phyloP scores from a whole-genome alignment of 2,113 vertebrate species.

The Rhabdomys dilectus region DNA sequence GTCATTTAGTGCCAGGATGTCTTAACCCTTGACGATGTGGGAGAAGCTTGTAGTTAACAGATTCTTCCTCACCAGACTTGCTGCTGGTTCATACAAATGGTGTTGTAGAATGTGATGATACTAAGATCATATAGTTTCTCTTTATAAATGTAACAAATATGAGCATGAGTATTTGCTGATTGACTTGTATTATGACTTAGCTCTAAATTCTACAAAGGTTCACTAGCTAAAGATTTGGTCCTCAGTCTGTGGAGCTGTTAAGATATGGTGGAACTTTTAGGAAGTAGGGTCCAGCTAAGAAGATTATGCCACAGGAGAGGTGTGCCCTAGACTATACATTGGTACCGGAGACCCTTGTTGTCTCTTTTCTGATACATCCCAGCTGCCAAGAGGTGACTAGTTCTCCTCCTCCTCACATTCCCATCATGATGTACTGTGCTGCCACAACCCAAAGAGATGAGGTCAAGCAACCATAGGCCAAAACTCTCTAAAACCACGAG shows the following conservation, averaged over 20 bases:
- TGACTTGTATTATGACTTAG: not conserved
- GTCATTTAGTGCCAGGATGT: constrained; percentile 39
- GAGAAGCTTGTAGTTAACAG: constrained; percentile 41
- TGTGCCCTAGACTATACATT: not conserved
- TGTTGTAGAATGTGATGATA: not conserved
- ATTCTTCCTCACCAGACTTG: not conserved
- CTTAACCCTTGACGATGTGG: not conserved
- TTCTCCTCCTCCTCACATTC: no score
- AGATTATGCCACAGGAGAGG: not conserved
- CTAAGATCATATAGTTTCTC: constrained; percentile 34
- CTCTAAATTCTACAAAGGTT: not conserved
- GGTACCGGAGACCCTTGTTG: not conserved
- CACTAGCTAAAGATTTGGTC: not conserved
- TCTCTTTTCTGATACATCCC: not conserved
- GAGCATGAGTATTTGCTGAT: not conserved
- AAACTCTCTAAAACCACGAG: not conserved
- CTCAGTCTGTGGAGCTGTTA: not conserved
- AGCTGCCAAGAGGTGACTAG: not conserved
- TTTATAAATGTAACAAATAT: constrained; percentile 54
- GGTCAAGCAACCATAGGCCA: not conserved
- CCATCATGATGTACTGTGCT: not conserved
- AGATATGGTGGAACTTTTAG: no score
- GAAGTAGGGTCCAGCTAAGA: no score
- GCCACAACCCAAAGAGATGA: not conserved
- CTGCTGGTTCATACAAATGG: constrained; percentile 25